A percentile compares a stretch with the other conserved stretches of the same genome.
These are phyloP conservation scores for Coboldia fuscipes DNA, from an alignment of 1,140 invertebrate genomes.

Conservation along the genomic window DNA sequence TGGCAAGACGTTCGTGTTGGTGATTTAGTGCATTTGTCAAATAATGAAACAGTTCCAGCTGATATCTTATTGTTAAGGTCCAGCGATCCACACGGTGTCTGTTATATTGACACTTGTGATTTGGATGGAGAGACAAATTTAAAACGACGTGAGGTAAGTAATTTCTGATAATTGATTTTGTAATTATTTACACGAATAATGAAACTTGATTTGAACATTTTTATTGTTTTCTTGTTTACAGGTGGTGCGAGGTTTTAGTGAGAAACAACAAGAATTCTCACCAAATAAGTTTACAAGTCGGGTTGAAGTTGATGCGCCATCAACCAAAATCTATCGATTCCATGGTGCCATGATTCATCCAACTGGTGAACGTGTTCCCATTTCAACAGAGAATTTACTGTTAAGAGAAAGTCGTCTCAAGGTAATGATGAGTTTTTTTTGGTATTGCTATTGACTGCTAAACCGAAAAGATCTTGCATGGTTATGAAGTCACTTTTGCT, in stretches of 20 bases:
- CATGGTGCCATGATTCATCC: slow-evolving; percentile 73
- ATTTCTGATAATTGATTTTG: too few relatives aligned
- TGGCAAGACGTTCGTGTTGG: slow-evolving; percentile 88
- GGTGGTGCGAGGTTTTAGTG: slow-evolving; percentile 25
- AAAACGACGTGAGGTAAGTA: slow-evolving; percentile 72
- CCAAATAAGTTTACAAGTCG: slow-evolving; percentile 62
- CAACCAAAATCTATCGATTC: slow-evolving; percentile 90
- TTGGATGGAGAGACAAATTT: slow-evolving; percentile 99
- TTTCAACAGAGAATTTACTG: slow-evolving; percentile 83
- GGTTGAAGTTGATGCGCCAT: slow-evolving; percentile 80
- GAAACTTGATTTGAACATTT: background rate
- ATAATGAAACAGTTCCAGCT: slow-evolving; percentile 91
- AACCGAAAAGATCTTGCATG: too few relatives aligned
- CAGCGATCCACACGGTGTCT: slow-evolving; percentile 82
- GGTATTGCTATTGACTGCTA: background rate
- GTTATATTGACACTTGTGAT: slow-evolving; percentile 95
- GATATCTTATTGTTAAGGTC: slow-evolving; percentile 78
- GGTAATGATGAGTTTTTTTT: slow-evolving; percentile 46
- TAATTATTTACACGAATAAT: too few relatives aligned
- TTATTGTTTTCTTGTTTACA: slow-evolving; percentile 3
- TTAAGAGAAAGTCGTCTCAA: slow-evolving; percentile 85
- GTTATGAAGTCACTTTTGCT: too few relatives aligned
- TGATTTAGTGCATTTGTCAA: slow-evolving; percentile 87
- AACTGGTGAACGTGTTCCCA: slow-evolving; percentile 52
- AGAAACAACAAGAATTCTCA: slow-evolving; percentile 45